These are phyloP conservation scores for Nebria ingens DNA, from an alignment of 1,140 invertebrate genomes.

Conservation along the genomic window DNA sequence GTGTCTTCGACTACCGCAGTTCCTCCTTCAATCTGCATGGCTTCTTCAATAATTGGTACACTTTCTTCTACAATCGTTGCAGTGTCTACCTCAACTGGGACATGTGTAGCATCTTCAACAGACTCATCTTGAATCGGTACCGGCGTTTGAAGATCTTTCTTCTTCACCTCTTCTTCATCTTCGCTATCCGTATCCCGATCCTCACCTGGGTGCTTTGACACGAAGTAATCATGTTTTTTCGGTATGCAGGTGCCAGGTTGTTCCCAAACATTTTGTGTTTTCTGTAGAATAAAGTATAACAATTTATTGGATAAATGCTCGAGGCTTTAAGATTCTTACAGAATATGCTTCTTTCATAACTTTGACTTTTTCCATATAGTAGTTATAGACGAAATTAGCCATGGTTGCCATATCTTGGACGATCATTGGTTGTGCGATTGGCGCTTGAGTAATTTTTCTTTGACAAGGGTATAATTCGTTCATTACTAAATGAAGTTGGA, in stretches of 20 bases:
- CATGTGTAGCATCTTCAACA: slow-evolving; percentile 25
- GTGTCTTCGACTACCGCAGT: no score
- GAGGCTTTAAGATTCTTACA: slow-evolving; percentile 31
- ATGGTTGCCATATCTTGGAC: slow-evolving; percentile 86
- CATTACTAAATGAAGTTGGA: slow-evolving; percentile 64
- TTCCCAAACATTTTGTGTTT: slow-evolving; percentile 38
- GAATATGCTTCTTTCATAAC: slow-evolving; percentile 45
- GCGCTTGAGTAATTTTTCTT: slow-evolving; percentile 38
- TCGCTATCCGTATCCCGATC: slow-evolving; percentile 36
- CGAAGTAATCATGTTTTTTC: slow-evolving; percentile 29
- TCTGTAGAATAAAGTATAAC: slow-evolving; percentile 25
- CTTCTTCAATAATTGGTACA: no score
- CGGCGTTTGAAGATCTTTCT: slow-evolving; percentile 18
- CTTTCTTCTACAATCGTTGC: no score
- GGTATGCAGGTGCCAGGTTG: slow-evolving; percentile 37
- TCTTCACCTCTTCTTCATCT: slow-evolving; percentile 25
- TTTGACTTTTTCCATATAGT: slow-evolving; percentile 71
- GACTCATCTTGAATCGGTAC: slow-evolving; percentile 31
- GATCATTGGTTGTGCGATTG: slow-evolving; percentile 35
- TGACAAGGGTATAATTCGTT: slow-evolving; percentile 67
- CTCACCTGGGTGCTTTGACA: slow-evolving; percentile 34
- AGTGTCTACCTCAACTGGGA: no score
- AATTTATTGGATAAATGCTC: not conserved
- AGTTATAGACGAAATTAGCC: slow-evolving; percentile 85
- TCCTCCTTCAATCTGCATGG: no score